Evolutionary conservation across 2,113 vertebrate species (phyloP), one percentile per base, ranked within the genome.

Genomic region (Indicator indicator): DNA sequence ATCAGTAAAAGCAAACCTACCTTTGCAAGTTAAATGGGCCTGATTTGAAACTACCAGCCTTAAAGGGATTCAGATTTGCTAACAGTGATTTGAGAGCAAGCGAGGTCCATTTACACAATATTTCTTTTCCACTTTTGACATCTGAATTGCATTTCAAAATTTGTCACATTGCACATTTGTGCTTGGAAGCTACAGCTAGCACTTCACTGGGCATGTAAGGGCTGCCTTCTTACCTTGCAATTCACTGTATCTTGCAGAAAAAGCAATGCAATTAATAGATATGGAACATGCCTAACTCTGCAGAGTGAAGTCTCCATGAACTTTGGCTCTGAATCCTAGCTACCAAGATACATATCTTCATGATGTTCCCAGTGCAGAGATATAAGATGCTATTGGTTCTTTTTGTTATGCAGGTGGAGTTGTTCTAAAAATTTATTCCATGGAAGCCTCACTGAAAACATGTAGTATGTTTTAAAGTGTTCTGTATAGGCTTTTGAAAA

Each of bases 1-100:
- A 95, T 91, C 87, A 82, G 81, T 90, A 94, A 93, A 94, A 79
- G 52, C 83, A 71, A 90, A 83, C 81, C 68, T 87, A 58, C 77
- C 70, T 90, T 92, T 95, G 88, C 74, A 86, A 87, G 70, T 88
- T 94, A 91, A 95, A 68, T 60, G 80, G 74, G 28, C 20, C 71
- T 90, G 83, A 67, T 88, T 72, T 91, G 76, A 91, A 94, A 90
- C 56, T 87, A 59, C 52, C 50, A 56, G 67, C 33, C 74, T 87
- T 91, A 75, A 70, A 90, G 82, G 60, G 44, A 76, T 86, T 73
- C 74, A 54, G 75, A 59, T 88, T 92, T 93, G 42, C 62, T 40
- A 81, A 46, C 44, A 77, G 52, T 80, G 83, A 93, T 94, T 92
- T 92, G 79, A 84, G 76, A 91, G 73, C 30, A 91, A 68, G 74